Percentiles rank a stretch among this genome's conserved stretches.
These are phyloP conservation scores for Oscheius myriophilus DNA, from an alignment of 2,888 invertebrate genomes.

Conservation along the genomic window DNA sequence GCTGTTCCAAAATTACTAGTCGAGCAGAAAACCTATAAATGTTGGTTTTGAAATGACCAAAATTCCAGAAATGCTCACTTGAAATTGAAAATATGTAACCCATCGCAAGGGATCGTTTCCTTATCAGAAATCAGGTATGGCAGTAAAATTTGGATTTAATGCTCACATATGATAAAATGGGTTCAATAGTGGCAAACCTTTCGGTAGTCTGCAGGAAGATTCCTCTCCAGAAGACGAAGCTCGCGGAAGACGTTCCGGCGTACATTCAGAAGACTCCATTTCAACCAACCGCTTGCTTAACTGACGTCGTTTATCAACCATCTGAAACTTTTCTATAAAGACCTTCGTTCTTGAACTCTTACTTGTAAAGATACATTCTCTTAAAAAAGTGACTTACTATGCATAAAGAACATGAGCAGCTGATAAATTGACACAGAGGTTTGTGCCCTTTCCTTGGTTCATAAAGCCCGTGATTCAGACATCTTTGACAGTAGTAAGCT, in stretches of 20 bases:
- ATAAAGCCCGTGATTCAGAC: slow-evolving; percentile 54
- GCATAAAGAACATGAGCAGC: slow-evolving; percentile 54
- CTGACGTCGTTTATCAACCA: slow-evolving; percentile 58
- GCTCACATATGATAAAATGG: no score
- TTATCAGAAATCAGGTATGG: no score
- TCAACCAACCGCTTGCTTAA: slow-evolving; percentile 54
- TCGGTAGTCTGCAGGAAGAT: background rate
- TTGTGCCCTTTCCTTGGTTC: slow-evolving; percentile 60
- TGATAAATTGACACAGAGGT: slow-evolving; percentile 45
- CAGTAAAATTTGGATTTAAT: no score
- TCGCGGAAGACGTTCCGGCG: slow-evolving; percentile 1
- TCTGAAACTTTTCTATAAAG: slow-evolving; percentile 50
- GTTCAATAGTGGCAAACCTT: no score
- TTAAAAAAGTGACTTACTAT: slow-evolving; percentile 50
- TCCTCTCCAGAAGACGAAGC: slow-evolving; percentile 23
- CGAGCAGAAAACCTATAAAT: no score
- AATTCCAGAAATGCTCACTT: no score
- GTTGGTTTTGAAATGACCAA: no score
- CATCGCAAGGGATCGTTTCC: no score
- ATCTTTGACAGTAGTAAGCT: slow-evolving; percentile 59
- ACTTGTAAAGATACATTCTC: slow-evolving; percentile 5
- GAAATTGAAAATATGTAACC: no score
- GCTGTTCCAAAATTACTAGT: no score
- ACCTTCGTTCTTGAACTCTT: background rate
- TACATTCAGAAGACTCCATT: slow-evolving; percentile 33